Percentiles rank a stretch among this genome's conserved stretches.
Evolutionary conservation across 2,888 invertebrate genomes (phyloP).

Genomic region (Sphaeridia pumilis): DNA sequence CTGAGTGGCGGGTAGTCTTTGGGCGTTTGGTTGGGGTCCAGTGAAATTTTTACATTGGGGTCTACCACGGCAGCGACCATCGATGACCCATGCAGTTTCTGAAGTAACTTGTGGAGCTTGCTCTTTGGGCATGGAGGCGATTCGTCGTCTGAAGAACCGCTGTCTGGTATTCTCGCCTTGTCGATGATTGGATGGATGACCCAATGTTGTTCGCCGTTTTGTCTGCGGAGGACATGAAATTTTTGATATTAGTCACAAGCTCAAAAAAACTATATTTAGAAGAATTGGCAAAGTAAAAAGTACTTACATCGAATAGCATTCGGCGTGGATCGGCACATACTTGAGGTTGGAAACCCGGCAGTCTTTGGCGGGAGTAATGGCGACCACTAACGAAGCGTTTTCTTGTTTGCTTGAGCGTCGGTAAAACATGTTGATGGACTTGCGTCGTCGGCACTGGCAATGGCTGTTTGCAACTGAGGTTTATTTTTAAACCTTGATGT

Average conservation of each 20-base stretch:
- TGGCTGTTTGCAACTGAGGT: too few relatives aligned
- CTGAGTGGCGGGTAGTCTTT: neutral
- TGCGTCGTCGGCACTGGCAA: too few relatives aligned
- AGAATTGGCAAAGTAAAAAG: neutral
- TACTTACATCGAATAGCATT: neutral
- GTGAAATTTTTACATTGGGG: neutral
- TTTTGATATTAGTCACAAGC: too few relatives aligned
- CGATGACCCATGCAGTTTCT: neutral
- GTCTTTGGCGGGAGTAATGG: neutral
- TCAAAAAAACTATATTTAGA: too few relatives aligned
- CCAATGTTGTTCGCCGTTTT: too few relatives aligned
- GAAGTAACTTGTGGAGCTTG: neutral
- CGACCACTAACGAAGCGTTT: too few relatives aligned
- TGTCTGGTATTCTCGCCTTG: neutral
- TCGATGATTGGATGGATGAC: neutral
- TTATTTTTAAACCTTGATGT: too few relatives aligned
- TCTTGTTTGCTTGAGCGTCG: neutral
- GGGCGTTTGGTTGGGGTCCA: neutral
- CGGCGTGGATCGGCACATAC: neutral
- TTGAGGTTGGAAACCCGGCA: neutral
- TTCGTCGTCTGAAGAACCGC: neutral
- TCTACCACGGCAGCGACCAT: neutral
- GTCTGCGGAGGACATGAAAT: too few relatives aligned
- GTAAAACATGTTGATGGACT: neutral
- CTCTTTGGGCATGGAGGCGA: neutral